Percentiles rank a stretch among this genome's conserved stretches.
phyloP scores from a whole-genome alignment of 1,140 invertebrate species.

The Aphaenogaster ashmeadi region DNA sequence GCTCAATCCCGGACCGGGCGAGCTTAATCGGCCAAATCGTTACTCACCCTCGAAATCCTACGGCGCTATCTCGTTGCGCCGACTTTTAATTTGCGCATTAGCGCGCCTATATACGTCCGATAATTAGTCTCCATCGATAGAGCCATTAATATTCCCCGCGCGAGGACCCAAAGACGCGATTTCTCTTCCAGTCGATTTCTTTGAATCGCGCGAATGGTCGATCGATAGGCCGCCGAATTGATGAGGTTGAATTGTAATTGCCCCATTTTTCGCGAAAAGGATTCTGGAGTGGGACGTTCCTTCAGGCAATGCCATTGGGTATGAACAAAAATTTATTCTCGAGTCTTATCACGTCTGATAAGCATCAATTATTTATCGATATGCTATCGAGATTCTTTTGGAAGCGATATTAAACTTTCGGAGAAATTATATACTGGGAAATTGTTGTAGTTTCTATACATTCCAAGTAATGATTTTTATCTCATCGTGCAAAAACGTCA shows the following conservation, averaged over 20 bases:
- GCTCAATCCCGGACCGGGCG: conserved; percentile 76
- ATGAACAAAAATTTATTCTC: neutral
- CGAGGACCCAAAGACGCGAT: conserved; percentile 66
- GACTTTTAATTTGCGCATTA: conserved; percentile 80
- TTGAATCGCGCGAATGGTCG: conserved; percentile 35
- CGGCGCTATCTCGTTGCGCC: conserved; percentile 62
- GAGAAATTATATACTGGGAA: neutral
- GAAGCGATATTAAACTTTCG: neutral
- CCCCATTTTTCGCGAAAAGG: conserved; percentile 6
- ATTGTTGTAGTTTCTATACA: neutral
- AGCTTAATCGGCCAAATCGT: conserved; percentile 79
- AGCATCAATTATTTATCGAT: neutral
- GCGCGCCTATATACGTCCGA: conserved; percentile 58
- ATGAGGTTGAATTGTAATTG: conserved; percentile 35
- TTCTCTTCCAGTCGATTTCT: conserved; percentile 58
- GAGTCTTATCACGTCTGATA: neutral
- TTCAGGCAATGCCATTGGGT: neutral
- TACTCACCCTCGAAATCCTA: conserved; percentile 76
- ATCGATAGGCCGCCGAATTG: conserved; percentile 31
- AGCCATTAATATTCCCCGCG: conserved; percentile 77
- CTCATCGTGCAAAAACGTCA: neutral
- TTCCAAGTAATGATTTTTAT: conserved; percentile 30
- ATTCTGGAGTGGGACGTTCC: neutral
- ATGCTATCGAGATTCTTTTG: neutral
- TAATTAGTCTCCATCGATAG: conserved; percentile 79